Conservation (phyloP, 2,113 vertebrate genomes). For the Clinocottus analis region DNA sequence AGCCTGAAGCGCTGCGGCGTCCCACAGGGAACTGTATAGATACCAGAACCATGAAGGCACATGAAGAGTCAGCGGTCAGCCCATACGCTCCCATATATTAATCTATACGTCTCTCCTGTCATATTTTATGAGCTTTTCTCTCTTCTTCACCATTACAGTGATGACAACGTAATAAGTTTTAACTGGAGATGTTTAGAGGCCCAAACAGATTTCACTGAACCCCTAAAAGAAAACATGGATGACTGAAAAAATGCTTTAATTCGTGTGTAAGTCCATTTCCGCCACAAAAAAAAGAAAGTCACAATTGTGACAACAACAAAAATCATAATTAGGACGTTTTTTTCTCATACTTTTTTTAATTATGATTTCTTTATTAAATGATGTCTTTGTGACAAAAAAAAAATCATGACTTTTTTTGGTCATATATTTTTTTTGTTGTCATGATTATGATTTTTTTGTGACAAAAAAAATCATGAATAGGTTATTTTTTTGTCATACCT, state of each 20-base stretch:
- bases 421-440: no score
- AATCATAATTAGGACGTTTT: no score
- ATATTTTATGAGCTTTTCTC: background rate
- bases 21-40: constrained; percentile 1
- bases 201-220: background rate
- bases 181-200: background rate
- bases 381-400: no score
- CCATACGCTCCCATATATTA: background rate
- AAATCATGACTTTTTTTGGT: no score
- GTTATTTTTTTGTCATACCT: no score
- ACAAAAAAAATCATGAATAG: no score
- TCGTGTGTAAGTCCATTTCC: no score
- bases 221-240: background rate
- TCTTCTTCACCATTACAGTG: background rate
- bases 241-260: constrained; percentile 17
- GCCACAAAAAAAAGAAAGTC: no score
- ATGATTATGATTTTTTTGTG: no score
- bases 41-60: constrained; percentile 6
- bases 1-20: background rate
- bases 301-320: no score
- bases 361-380: no score
- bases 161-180: background rate
- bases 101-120: background rate
- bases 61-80: background rate
- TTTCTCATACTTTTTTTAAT: no score